phyloP scores from a whole-genome alignment of 2,888 invertebrate species.

The Lamellibrachia satsuma region DNA sequence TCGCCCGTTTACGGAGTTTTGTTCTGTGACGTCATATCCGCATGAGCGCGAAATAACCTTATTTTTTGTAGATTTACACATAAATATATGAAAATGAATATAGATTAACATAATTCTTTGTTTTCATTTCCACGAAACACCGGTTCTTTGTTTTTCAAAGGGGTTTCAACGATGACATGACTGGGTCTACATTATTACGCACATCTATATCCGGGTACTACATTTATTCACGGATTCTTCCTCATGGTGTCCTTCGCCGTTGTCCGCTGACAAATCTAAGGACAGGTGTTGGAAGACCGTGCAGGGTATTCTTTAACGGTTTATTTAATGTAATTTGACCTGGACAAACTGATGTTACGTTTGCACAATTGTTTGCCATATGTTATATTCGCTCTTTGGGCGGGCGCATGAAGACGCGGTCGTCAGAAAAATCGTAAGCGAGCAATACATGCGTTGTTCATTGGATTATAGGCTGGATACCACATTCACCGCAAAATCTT shows the following conservation, averaged over 20 bases:
- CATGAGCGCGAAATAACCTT: not conserved
- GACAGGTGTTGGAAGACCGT: slow-evolving; percentile 17
- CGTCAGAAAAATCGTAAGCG: not conserved
- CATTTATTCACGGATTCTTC: not conserved
- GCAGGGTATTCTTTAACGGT: not conserved
- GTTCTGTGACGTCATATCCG: slow-evolving; percentile 13
- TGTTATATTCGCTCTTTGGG: not conserved
- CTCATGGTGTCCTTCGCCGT: not conserved
- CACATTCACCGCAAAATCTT: not conserved
- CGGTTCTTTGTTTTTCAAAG: not conserved
- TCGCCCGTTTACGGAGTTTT: not conserved
- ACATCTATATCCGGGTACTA: not conserved
- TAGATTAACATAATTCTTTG: not conserved
- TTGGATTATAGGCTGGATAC: not conserved
- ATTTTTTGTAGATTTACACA: not conserved
- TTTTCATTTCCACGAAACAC: not conserved
- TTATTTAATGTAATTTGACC: not conserved
- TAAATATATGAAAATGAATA: not conserved
- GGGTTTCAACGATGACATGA: not conserved
- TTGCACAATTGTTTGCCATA: not conserved
- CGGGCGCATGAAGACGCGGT: not conserved
- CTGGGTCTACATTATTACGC: not conserved
- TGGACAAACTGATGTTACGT: not conserved
- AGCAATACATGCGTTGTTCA: not conserved
- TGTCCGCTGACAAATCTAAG: slow-evolving; percentile 6